Percentiles rank a stretch among this genome's conserved stretches.
These are phyloP conservation scores for Nyctereutes procyonoides DNA, from an alignment of 2,113 vertebrate species.

Conservation along the genomic window DNA sequence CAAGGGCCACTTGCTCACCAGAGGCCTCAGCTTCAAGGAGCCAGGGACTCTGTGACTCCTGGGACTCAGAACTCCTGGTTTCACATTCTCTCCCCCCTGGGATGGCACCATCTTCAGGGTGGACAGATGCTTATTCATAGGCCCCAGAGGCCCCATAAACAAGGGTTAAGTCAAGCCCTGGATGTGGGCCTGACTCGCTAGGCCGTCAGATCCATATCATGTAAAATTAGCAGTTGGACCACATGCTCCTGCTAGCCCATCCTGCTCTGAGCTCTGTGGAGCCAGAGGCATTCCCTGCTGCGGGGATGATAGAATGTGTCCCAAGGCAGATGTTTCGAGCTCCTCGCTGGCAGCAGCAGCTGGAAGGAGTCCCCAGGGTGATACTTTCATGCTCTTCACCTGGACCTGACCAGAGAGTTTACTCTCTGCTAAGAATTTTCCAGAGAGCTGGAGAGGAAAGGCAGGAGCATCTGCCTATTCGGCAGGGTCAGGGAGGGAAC, in stretches of 20 bases:
- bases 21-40: background rate
- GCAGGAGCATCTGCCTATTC: no score
- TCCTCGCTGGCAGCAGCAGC: background rate
- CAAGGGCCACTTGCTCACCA: background rate
- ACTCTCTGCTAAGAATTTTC: background rate
- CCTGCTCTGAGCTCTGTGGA: background rate
- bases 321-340: background rate
- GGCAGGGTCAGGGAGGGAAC: background rate
- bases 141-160: background rate
- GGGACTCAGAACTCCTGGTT: background rate
- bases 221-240: background rate
- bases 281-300: background rate
- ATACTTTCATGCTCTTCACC: background rate
- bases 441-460: background rate
- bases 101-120: background rate
- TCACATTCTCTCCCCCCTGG: background rate
- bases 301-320: accelerated
- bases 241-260: accelerated
- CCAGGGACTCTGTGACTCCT: no score
- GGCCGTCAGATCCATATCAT: background rate
- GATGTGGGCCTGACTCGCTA: background rate
- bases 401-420: background rate
- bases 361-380: background rate
- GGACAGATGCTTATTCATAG: accelerated
- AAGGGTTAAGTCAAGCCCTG: background rate